Conservation (phyloP, 2,888 invertebrate genomes). For the Leuctra nigra region DNA sequence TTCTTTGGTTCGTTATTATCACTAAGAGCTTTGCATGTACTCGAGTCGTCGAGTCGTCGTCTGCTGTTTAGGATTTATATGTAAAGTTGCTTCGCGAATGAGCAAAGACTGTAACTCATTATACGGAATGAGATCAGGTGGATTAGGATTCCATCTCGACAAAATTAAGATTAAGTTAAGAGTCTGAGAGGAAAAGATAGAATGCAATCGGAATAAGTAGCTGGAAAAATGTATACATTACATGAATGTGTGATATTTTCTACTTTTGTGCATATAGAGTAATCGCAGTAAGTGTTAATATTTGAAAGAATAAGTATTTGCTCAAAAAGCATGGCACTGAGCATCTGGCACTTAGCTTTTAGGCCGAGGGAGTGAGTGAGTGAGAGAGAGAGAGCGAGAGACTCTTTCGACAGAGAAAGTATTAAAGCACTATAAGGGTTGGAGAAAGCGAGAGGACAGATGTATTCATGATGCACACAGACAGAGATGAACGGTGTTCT, state of each 20-base stretch:
- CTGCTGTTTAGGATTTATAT: neutral
- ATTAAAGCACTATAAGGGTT: conserved; percentile 10
- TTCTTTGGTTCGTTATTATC: no score
- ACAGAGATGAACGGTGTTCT: conserved; percentile 16
- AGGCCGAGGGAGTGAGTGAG: conserved; percentile 3
- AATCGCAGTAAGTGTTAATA: conserved; percentile 18
- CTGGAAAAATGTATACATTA: no score
- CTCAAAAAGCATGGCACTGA: conserved; percentile 13
- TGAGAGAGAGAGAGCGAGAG: neutral
- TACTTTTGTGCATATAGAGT: neutral
- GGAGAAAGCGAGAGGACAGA: conserved; percentile 10
- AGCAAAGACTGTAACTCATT: neutral
- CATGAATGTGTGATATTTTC: conserved; percentile 14
- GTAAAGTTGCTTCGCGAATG: neutral
- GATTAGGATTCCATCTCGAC: no score
- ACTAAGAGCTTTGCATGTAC: no score
- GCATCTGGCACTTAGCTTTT: conserved; percentile 19
- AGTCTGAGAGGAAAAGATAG: no score
- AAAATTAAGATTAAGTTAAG: no score
- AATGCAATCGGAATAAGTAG: no score
- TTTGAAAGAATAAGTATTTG: conserved; percentile 20
- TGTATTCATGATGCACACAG: conserved; percentile 15
- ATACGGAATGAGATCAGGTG: conserved; percentile 1
- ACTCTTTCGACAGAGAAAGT: conserved; percentile 5
- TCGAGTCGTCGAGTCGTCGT: no score